Conservation (phyloP, 2,797 vertebrate species). For the Onychomys arenicola region DNA sequence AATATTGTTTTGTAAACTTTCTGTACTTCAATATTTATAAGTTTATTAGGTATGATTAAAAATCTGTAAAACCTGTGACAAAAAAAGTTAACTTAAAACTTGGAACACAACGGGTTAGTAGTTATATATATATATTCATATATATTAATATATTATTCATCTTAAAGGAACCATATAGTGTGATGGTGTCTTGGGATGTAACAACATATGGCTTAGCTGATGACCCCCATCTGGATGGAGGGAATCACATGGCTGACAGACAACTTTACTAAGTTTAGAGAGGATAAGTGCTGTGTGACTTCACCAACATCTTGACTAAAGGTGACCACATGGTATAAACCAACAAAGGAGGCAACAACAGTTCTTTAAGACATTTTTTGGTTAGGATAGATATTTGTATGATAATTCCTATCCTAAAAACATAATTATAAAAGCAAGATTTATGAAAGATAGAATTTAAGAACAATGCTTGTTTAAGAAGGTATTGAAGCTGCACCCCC, state of each 20-base stretch:
- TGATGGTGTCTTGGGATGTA: background rate
- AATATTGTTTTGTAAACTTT: background rate
- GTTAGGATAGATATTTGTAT: background rate
- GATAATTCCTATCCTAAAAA: background rate
- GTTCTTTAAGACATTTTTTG: background rate
- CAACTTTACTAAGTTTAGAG: background rate
- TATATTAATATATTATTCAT: no score
- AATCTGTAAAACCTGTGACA: background rate
- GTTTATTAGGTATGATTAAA: background rate
- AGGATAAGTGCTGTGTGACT: background rate
- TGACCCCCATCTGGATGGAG: background rate
- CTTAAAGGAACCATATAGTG: no score
- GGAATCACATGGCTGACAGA: background rate
- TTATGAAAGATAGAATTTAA: background rate
- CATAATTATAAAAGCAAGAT: background rate
- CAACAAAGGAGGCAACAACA: background rate
- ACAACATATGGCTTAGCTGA: background rate
- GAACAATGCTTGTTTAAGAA: background rate
- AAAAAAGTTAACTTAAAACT: no score
- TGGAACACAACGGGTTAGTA: no score
- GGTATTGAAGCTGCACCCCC: background rate
- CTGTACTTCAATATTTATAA: background rate
- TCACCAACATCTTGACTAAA: background rate
- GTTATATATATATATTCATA: no score
- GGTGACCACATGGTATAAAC: background rate